A percentile compares a stretch with the other conserved stretches of the same genome.
Conservation (phyloP, 2,888 invertebrate species). For the Erannis defoliaria region DNA sequence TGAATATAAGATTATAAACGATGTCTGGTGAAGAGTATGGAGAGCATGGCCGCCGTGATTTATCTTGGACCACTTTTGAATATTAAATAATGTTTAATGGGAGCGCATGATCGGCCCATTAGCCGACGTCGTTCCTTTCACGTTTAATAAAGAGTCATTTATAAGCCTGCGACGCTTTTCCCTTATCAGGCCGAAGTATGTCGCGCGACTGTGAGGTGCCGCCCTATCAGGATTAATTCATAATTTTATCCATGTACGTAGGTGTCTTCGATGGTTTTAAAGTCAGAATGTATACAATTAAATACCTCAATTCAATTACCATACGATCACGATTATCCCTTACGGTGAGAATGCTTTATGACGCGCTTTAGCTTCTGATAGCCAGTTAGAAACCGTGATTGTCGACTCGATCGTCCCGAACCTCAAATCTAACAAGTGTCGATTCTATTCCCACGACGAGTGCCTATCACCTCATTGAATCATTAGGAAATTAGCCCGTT, state of each 20-base stretch:
- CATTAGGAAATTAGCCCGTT: conserved; percentile 72
- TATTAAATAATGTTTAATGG: conserved; percentile 87
- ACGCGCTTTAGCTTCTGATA: conserved; percentile 32
- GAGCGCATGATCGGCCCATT: conserved; percentile 87
- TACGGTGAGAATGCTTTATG: conserved; percentile 29
- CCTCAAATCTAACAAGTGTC: conserved; percentile 50
- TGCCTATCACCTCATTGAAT: conserved; percentile 73
- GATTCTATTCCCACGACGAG: conserved; percentile 72
- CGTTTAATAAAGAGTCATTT: conserved; percentile 87
- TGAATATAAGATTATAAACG: conserved; percentile 62
- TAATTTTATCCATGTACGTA: conserved; percentile 80
- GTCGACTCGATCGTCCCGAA: conserved; percentile 34
- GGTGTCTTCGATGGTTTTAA: conserved; percentile 60
- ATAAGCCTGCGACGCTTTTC: conserved; percentile 84
- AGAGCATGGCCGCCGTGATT: conserved; percentile 84
- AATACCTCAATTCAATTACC: conserved; percentile 58
- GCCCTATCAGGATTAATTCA: conserved; percentile 85
- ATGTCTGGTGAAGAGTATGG: conserved; percentile 79
- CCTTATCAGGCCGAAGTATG: conserved; percentile 84
- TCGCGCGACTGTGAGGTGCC: conserved; percentile 84
- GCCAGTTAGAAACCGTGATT: conserved; percentile 12
- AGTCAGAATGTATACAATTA: conserved; percentile 58
- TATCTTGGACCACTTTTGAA: conserved; percentile 85
- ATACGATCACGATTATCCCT: conserved; percentile 53
- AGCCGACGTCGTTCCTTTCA: conserved; percentile 85